Conservation (phyloP, 2,888 invertebrate genomes). For the Ormyrus nitidulus region DNA sequence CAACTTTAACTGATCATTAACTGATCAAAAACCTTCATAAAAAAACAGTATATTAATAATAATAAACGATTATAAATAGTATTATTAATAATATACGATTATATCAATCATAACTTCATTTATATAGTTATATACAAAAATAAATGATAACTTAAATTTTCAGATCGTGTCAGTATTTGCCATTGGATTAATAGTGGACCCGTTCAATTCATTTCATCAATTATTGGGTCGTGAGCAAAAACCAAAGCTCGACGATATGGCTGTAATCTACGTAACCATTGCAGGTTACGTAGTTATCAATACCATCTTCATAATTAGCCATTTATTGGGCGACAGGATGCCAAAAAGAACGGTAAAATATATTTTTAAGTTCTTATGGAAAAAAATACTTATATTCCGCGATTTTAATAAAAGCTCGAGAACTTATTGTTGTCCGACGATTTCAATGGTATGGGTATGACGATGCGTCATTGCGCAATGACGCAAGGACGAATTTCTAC, state of each 20-base stretch:
- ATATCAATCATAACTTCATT: too few relatives aligned
- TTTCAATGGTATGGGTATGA: background rate
- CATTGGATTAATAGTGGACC: conserved; percentile 81
- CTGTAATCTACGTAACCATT: conserved; percentile 82
- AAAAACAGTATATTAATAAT: too few relatives aligned
- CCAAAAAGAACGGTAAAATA: conserved; percentile 79
- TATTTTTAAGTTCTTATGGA: too few relatives aligned
- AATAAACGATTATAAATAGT: too few relatives aligned
- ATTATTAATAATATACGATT: too few relatives aligned
- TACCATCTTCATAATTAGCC: conserved; percentile 79
- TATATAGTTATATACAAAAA: too few relatives aligned
- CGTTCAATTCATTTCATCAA: conserved; percentile 76
- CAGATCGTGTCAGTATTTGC: conserved; percentile 81
- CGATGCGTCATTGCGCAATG: conserved; percentile 31
- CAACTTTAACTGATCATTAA: too few relatives aligned
- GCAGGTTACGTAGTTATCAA: conserved; percentile 83
- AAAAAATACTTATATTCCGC: too few relatives aligned
- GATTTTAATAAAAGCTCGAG: too few relatives aligned
- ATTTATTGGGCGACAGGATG: conserved; percentile 79
- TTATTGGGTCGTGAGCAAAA: conserved; percentile 72
- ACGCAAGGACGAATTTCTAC: conserved; percentile 26
- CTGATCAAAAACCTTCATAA: too few relatives aligned
- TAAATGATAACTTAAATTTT: conserved; percentile 58
- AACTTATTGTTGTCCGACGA: too few relatives aligned
- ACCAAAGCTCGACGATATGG: conserved; percentile 79